Evolutionary conservation across 2,888 invertebrate genomes (phyloP), one percentile per base, ranked within the genome.

Genomic region (Drosophila rubida): DNA sequence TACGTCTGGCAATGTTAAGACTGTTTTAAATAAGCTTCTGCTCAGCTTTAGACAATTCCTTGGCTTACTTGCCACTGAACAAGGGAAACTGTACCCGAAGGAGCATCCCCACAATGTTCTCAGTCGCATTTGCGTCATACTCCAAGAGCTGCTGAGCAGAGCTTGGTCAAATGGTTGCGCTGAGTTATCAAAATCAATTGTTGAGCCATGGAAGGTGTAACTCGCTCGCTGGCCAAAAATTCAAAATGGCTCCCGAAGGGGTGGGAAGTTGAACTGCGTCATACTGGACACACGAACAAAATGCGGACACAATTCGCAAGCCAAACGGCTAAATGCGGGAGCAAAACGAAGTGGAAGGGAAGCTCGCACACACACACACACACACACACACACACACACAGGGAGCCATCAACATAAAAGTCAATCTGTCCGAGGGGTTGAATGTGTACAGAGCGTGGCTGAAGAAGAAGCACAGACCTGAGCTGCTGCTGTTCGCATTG

Each of bases 401-500:
- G 23, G 32, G 41, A 25, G 62, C 69, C 79, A 82, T 79, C 80
- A 80, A 69, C 79, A 84, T 79, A 76, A 81, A 82, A 82, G 82
- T 82, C 82, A 87, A 87, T 82, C 87, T 85, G 80, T 65, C 61
- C 70, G 70, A 79, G 82, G 85, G 87, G 78, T 87, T 67, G 82
- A 84, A 82, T 59, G 60, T 70, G 68, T 58, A 66, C 63, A 59
- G 45, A 44, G n/a, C 30, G 30, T 11, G 9, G 11, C 30, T 11
- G 30, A 42, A 8, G 19, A 19, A 53, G 61, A 41, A 53, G 46
- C 64, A 46, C 63, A 55, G 61, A 48, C 53, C 73, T 19, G 49
- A 69, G 37, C 41, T 19, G 42, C 22, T 60, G 68, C 30, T 44
- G 27, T 72, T 61, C 48, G 53, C 55, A 78, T 85, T 80, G 80